Evolutionary conservation across 2,797 vertebrate genomes (phyloP).

Genomic region (Rhinella marina): DNA sequence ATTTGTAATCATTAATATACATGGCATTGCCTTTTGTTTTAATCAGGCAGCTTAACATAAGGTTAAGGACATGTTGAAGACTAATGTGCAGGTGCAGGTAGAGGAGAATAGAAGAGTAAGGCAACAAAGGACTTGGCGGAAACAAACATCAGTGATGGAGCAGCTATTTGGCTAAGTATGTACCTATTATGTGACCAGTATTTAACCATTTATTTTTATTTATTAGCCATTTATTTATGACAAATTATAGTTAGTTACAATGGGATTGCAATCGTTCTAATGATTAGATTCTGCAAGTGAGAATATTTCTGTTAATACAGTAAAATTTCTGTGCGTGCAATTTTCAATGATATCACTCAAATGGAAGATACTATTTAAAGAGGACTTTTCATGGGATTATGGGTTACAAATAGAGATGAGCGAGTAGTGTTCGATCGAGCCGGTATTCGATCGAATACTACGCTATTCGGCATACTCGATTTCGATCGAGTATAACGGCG

Average conservation of each 20-base stretch:
- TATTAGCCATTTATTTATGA: not conserved
- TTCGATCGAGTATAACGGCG: too few relatives aligned
- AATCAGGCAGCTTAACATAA: not conserved
- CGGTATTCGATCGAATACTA: too few relatives aligned
- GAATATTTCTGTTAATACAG: not conserved
- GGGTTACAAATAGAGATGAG: too few relatives aligned
- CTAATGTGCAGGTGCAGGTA: not conserved
- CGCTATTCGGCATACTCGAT: too few relatives aligned
- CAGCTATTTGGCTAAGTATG: not conserved
- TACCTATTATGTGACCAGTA: not conserved
- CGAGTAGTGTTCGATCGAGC: too few relatives aligned
- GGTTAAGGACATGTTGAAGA: not conserved
- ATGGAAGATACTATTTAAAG: too few relatives aligned
- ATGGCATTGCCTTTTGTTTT: not conserved
- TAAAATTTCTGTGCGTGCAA: not conserved
- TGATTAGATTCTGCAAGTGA: not conserved
- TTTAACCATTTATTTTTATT: not conserved
- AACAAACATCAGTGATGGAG: not conserved
- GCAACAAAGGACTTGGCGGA: not conserved
- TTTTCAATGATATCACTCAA: not conserved
- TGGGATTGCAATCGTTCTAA: not conserved
- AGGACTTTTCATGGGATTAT: too few relatives aligned
- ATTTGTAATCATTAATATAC: slow-evolving; percentile 2
- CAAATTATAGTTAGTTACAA: not conserved
- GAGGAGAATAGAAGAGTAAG: not conserved